Base-by-base conservation (phyloP, 2,797 vertebrate species). In the Phyllotis vaccarum region DNA sequence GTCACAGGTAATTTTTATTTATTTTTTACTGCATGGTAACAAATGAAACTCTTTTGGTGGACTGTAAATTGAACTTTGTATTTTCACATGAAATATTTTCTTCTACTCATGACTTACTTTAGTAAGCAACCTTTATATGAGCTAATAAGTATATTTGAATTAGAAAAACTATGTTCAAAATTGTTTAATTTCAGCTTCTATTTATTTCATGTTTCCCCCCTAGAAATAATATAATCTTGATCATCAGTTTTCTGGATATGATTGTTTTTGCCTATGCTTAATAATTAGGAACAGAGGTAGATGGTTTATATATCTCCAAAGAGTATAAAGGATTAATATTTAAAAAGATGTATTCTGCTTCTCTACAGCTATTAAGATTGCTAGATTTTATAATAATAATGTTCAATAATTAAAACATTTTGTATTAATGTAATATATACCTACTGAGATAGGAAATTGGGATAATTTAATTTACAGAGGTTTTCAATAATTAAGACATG, bases 1-100 rank as follows among this genome's bases (percentile, higher is more conserved):
- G 93, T 99, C 99, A 81, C 99, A 99, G 99, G 99, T 99, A 98
- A 98, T 97, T 94, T 95, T 68, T 88, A 80, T 86, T 87, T 95
- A 70, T 94, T 94, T 94, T 96, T 94, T 96, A n/a, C 17, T 94
- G 95, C 29, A 66, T 96, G 80, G 46, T 86, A 95, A 89, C n/a
- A 70, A 81, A 62, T 85, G 13, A 86, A 86, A 90, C 13, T 3
- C 52, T 83, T 96, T 79, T 64, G 54, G 31, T 89, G 76, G 34
- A 17, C 75, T 76, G 3, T 90, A 94, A 86, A 68, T 93, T 89
- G 17, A 89, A 83, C 31, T 95, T 95, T 82, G 31, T 64, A 21
- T 90, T 97, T 96, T 37, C 52, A 34, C 40, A 40, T 96, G 89
- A 40, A 96, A 31, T 72, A n/a, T 95, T 85, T 97, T 49, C 40